A percentile compares a stretch with the other conserved stretches of the same genome.
These are phyloP conservation scores for Cirrhinus mrigala DNA, from an alignment of 2,797 vertebrate genomes.

Conservation along the genomic window DNA sequence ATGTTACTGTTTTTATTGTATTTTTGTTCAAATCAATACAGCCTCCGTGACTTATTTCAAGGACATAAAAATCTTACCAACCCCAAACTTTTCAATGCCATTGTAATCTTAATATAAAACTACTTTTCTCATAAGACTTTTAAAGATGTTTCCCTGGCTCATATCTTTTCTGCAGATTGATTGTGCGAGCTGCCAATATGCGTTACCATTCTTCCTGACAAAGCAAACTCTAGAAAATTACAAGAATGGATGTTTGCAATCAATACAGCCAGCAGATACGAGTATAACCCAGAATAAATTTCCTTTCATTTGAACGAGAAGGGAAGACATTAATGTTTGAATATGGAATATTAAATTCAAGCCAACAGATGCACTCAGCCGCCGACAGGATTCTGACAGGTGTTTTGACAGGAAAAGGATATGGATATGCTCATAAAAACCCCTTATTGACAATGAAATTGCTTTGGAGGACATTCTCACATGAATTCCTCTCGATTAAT, in stretches of 20 bases:
- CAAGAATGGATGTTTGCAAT: constrained; percentile 28
- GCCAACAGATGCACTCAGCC: constrained; percentile 46
- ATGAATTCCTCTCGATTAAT: constrained; percentile 25
- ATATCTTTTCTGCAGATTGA: constrained; percentile 65
- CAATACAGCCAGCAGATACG: constrained; percentile 46
- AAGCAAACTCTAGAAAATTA: constrained; percentile 32
- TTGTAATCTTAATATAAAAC: background rate
- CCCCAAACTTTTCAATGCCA: background rate
- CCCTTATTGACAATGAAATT: constrained; percentile 51
- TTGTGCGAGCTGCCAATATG: constrained; percentile 72
- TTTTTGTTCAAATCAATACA: background rate
- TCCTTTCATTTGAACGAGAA: constrained; percentile 44
- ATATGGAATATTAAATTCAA: constrained; percentile 49
- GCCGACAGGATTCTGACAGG: constrained; percentile 50
- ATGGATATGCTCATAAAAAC: constrained; percentile 40
- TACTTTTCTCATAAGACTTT: constrained; percentile 22
- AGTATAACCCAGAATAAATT: constrained; percentile 62
- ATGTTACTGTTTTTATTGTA: background rate
- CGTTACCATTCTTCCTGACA: constrained; percentile 32
- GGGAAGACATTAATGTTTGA: constrained; percentile 46
- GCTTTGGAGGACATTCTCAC: constrained; percentile 38
- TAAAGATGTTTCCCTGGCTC: constrained; percentile 23
- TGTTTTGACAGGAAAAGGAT: constrained; percentile 52
- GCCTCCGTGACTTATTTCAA: background rate
- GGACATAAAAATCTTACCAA: background rate